Conservation (phyloP, 2,113 vertebrate species). For the Leucosticte australis region DNA sequence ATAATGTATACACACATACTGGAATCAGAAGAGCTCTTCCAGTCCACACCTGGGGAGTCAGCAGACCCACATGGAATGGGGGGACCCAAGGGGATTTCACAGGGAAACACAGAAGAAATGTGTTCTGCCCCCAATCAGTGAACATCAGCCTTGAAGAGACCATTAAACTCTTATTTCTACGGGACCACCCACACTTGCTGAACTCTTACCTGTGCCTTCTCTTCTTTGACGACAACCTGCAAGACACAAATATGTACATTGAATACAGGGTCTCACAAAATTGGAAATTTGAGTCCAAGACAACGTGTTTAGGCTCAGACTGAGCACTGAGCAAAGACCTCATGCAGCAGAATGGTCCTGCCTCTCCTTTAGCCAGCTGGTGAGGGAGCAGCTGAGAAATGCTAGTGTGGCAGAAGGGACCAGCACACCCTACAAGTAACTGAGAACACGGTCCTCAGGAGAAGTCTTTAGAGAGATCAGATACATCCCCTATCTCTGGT, state of each 20-base stretch:
- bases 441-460: neutral
- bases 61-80: neutral
- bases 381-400: neutral
- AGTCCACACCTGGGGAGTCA: neutral
- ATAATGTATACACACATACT: neutral
- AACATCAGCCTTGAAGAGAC: neutral
- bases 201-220: slow-evolving; percentile 88
- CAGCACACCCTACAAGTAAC: neutral
- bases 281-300: neutral
- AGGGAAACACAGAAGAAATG: neutral
- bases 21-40: neutral
- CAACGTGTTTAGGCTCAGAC: neutral
- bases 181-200: neutral
- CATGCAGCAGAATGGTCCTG: neutral
- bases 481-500: neutral
- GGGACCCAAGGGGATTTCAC: neutral
- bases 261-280: neutral
- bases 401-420: neutral
- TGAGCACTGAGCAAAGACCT: neutral
- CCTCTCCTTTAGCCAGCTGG: neutral
- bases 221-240: slow-evolving; percentile 90
- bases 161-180: neutral
- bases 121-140: neutral
- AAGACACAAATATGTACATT: neutral
- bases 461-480: neutral